These are phyloP conservation scores for Planococcus citri DNA, from an alignment of 1,140 invertebrate species.

Conservation along the genomic window DNA sequence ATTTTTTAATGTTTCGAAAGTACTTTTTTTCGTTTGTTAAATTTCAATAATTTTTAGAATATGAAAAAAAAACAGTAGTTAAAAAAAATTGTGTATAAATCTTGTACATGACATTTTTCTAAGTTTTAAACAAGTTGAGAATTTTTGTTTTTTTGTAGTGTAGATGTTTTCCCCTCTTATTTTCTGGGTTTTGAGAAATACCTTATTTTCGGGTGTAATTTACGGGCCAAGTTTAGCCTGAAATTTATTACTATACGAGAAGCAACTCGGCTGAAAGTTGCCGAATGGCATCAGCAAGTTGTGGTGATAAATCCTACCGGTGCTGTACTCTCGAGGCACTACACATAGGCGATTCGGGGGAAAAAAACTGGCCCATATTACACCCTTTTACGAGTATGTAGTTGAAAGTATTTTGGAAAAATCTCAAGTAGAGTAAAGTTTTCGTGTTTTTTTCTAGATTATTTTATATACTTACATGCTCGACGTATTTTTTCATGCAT, in stretches of 20 bases:
- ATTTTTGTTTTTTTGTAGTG: background rate
- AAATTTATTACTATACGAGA: background rate
- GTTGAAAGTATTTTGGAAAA: too few relatives aligned
- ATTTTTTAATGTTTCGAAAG: background rate
- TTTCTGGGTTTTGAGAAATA: background rate
- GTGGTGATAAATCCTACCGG: too few relatives aligned
- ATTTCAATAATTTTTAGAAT: background rate
- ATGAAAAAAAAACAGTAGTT: background rate
- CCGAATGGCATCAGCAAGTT: too few relatives aligned
- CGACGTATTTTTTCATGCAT: conserved; percentile 4
- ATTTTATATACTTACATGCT: background rate
- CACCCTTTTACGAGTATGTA: too few relatives aligned
- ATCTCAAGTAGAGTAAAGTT: too few relatives aligned
- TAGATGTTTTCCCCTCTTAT: background rate
- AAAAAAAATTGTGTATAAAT: background rate
- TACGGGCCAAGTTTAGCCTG: background rate
- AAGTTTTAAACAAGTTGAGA: background rate
- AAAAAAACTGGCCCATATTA: too few relatives aligned
- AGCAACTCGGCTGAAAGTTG: background rate
- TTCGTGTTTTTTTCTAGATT: conserved; percentile 3
- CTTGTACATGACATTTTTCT: conserved; percentile 7
- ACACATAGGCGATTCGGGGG: too few relatives aligned
- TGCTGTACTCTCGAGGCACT: too few relatives aligned
- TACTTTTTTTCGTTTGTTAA: background rate
- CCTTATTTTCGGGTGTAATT: background rate